Evolutionary conservation across 2,113 vertebrate species (phyloP).

Genomic region (Danionella cerebrum): DNA sequence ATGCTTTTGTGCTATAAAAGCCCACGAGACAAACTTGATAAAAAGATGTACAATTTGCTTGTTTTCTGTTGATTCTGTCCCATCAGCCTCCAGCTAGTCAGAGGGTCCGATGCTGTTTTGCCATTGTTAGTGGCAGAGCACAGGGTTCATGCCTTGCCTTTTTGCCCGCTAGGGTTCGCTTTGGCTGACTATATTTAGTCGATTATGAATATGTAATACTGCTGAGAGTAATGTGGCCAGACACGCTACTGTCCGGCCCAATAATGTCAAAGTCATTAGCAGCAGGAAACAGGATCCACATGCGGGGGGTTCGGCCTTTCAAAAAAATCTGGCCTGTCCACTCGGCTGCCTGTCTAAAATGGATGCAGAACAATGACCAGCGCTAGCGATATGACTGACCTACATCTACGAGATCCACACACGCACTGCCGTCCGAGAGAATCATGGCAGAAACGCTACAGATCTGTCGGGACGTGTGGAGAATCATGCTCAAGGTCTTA

Average conservation of each 20-base stretch:
- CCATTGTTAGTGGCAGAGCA: conserved; percentile 70
- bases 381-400: conserved; percentile 25
- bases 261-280: conserved; percentile 74
- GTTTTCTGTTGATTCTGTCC: no score
- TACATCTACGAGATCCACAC: conserved; percentile 16
- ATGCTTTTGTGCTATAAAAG: no score
- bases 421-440: not conserved
- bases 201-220: conserved; percentile 83
- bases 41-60: no score
- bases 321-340: conserved; percentile 34
- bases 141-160: conserved; percentile 61
- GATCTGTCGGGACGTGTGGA: not conserved
- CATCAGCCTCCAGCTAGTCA: conserved; percentile 50
- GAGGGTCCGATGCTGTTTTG: conserved; percentile 70
- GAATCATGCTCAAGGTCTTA: conserved; percentile 1
- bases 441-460: not conserved
- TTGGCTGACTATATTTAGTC: conserved; percentile 76
- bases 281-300: conserved; percentile 37
- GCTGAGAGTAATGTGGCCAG: conserved; percentile 83
- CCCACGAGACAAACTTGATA: no score
- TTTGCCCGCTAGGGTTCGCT: conserved; percentile 46
- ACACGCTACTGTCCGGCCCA: conserved; percentile 80
- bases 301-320: conserved; percentile 43
- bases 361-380: conserved; percentile 27
- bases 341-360: conserved; percentile 26